Base-by-base conservation (phyloP, 2,113 vertebrate genomes). In the Myanophis thanlyinensis region DNA sequence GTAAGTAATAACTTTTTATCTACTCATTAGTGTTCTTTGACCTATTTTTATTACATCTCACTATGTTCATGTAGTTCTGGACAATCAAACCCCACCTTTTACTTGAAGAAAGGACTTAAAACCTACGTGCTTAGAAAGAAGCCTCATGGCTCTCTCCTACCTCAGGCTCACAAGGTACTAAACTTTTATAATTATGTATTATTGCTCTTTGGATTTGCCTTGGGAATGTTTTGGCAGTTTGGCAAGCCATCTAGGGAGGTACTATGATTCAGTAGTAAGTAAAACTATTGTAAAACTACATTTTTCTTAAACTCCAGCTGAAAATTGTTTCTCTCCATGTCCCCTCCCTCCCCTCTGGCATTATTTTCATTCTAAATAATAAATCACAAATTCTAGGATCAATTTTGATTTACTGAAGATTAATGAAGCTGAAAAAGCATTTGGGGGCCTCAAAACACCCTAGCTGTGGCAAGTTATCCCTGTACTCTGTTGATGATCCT, bases 31-130 rank as follows among this genome's bases (percentile, higher is more conserved):
- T 49, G 53, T 44, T 85, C 51, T 56, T 27, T 85, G 53, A 54
- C 30, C 5, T 30, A 35, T 46, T 20, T 46, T 25, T 35, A 87
- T 12, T 93, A 93, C 90, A 88, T 49, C 0, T 25, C 30, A 56
- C 53, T 94, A 93, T 94, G 95, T 62, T 91, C 92, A 85, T 91
- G 9, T 96, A 99, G 99, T 73, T 95, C 94, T 73, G 99, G 99
- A 13, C 98, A 99, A 92, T 99, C 99, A 80, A 99, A 99, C 92
- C 99, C 99, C 91, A 99, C 99, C 2, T 99, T 99, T 96, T 96
- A 98, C 48, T 97, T 99, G 90, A 96, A 98, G 95, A 98, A 98
- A n/a, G 97, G 97, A 15, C 91, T 93, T 40, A 95, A 93, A 67
- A 96, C 96, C 18, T 99, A 98, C 85, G 99, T 99, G 25, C 98